phyloP scores from a whole-genome alignment of 2,113 vertebrate genomes.

The Istiophorus platypterus region DNA sequence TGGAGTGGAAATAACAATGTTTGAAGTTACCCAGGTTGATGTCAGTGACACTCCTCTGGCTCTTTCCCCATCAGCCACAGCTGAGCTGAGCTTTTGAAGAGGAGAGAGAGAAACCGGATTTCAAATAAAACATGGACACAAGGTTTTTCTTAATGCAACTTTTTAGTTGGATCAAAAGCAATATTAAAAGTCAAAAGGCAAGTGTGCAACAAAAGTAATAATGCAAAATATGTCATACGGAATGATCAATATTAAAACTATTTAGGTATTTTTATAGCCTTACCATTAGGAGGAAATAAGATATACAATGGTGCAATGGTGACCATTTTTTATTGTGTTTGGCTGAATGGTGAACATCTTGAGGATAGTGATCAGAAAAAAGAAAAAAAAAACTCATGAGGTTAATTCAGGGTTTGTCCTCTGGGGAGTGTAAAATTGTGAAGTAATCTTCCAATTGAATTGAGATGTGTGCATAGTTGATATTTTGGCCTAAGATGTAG shows the following conservation, averaged over 20 bases:
- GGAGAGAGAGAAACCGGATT: slow-evolving; percentile 9
- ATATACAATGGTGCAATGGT: no score
- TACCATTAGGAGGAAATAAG: neutral
- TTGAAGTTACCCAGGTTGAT: slow-evolving; percentile 51
- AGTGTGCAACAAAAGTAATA: neutral
- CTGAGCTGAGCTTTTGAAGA: slow-evolving; percentile 7
- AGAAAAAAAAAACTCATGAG: no score
- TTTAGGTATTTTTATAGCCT: neutral
- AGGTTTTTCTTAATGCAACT: neutral
- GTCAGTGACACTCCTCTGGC: slow-evolving; percentile 41
- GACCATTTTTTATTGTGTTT: no score
- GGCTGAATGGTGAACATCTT: no score
- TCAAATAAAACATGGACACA: slow-evolving; percentile 1
- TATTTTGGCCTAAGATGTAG: neutral
- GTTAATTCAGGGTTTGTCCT: no score
- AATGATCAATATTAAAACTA: neutral
- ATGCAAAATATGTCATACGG: neutral
- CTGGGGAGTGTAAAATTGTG: no score
- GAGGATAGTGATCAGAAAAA: no score
- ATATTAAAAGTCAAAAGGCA: neutral
- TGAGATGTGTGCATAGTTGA: neutral
- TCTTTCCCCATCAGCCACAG: slow-evolving; percentile 20
- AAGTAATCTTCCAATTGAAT: neutral
- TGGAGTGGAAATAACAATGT: slow-evolving; percentile 60
- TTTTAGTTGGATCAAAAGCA: slow-evolving; percentile 8